Base-by-base conservation (phyloP, 2,888 invertebrate species). In the Drosophila eohydei region DNA sequence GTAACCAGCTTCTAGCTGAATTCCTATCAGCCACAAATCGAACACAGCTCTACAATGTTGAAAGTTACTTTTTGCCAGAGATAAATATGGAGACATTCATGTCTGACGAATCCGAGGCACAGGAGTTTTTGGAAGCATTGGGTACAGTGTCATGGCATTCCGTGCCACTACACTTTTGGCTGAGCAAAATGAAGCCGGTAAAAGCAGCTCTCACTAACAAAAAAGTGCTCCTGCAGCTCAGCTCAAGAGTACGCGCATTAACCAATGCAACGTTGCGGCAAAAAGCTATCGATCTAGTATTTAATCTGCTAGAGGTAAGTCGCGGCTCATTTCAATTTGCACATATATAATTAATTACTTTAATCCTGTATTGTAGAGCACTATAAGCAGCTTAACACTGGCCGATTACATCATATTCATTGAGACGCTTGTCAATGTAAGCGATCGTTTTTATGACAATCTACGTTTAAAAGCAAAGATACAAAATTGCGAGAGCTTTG, bases 21-120 rank as follows among this genome's bases (percentile, higher is more conserved):
- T 86, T 92, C n/a, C 54, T 92, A 1, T 40, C 69, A 9, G 91
- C 91, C 4, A 81, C 86, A 6, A 92, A 92, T 64, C 81, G 88
- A 26, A 92, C 91, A 9, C 88, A 85, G 58, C 69, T 92, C 0
- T 92, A 86, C 40, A 90, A 90, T 76, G 66, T 75, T 1, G 87
- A 89, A 34, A 55, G 76, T 4, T 71, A 59, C 12, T 74, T 68
- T 40, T 36, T 91, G 9, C 56, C 83, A 0, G 8, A 34, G 1
- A 4, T 70, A 3, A 58, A 77, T 21, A 66, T 83, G 14, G 16
- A 54, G 0, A 14, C 46, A 0, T 89, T 90, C 43, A 59, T 89
- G 32, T n/a, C 59, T 0, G 41, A 48, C 0, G 40, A 51, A 2
- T 44, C 40, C 0, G 68, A 83, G 8, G 11, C 3, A 3, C 32